phyloP scores from a whole-genome alignment of 2,797 vertebrate genomes.

The Sebastes minor region DNA sequence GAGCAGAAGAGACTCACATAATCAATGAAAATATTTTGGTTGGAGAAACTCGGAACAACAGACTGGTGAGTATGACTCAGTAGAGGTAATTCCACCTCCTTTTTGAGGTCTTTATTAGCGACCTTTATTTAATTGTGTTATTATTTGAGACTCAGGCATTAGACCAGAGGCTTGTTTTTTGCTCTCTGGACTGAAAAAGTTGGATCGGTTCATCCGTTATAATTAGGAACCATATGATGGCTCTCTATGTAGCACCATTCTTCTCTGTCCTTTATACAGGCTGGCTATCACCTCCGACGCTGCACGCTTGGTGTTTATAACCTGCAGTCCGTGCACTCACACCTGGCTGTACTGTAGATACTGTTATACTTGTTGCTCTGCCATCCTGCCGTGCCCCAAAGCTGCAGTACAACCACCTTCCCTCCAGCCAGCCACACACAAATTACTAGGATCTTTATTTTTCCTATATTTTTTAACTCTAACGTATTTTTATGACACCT shows the following conservation, averaged over 20 bases:
- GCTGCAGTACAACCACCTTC: constrained; percentile 2
- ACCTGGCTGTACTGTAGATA: constrained; percentile 46
- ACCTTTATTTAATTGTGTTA: background rate
- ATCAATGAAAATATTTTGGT: too few relatives aligned
- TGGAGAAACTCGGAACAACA: background rate
- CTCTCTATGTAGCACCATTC: constrained; percentile 27
- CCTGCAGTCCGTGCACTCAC: constrained; percentile 41
- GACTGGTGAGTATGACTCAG: too few relatives aligned
- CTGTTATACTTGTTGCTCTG: constrained; percentile 46
- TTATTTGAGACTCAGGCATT: background rate
- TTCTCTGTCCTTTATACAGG: constrained; percentile 28
- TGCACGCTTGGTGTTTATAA: constrained; percentile 37
- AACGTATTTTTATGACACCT: constrained; percentile 56
- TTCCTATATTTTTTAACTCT: constrained; percentile 30
- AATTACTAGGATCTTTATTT: constrained; percentile 41
- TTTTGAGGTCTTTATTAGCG: background rate
- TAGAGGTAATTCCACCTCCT: background rate
- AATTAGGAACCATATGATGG: background rate
- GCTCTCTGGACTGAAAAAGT: too few relatives aligned
- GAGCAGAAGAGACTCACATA: too few relatives aligned
- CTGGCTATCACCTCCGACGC: constrained; percentile 33
- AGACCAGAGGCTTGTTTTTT: too few relatives aligned
- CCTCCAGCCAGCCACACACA: background rate
- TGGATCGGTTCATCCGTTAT: too few relatives aligned
- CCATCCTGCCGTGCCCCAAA: constrained; percentile 14